These are phyloP conservation scores for Cryptus armator DNA, from an alignment of 2,888 invertebrate species.

Conservation along the genomic window DNA sequence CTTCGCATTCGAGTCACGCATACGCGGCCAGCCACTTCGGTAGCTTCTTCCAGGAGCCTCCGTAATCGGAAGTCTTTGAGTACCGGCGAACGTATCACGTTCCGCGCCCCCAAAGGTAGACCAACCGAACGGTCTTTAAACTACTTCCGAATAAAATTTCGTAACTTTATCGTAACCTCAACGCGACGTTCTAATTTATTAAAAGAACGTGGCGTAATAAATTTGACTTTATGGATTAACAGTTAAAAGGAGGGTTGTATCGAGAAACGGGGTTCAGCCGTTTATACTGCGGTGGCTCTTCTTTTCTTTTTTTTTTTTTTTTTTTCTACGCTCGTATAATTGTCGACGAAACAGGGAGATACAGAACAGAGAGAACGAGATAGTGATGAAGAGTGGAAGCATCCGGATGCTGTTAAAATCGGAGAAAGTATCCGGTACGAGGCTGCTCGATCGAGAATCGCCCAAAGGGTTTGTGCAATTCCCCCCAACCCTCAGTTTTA, in stretches of 20 bases:
- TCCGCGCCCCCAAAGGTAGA: constrained; percentile 18
- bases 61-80: constrained; percentile 61
- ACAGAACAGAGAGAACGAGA: constrained; percentile 11
- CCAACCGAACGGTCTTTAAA: constrained; percentile 47
- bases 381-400: neutral
- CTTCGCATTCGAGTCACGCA: constrained; percentile 58
- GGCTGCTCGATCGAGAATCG: constrained; percentile 40
- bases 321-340: neutral
- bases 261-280: neutral
- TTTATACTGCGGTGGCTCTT: neutral
- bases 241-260: neutral
- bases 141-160: constrained; percentile 54
- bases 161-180: constrained; percentile 40
- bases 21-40: constrained; percentile 31
- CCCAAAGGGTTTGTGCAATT: constrained; percentile 50
- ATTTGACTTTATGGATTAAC: neutral
- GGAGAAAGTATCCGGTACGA: constrained; percentile 28
- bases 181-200: constrained; percentile 19
- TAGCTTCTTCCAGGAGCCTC: constrained; percentile 22
- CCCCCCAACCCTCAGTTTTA: neutral
- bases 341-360: neutral
- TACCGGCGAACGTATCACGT: constrained; percentile 40
- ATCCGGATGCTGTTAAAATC: constrained; percentile 34
- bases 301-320: neutral
- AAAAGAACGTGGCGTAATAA: constrained; percentile 20